Evolutionary conservation across 2,797 vertebrate genomes (phyloP).

Genomic region (Gallirallus australis): DNA sequence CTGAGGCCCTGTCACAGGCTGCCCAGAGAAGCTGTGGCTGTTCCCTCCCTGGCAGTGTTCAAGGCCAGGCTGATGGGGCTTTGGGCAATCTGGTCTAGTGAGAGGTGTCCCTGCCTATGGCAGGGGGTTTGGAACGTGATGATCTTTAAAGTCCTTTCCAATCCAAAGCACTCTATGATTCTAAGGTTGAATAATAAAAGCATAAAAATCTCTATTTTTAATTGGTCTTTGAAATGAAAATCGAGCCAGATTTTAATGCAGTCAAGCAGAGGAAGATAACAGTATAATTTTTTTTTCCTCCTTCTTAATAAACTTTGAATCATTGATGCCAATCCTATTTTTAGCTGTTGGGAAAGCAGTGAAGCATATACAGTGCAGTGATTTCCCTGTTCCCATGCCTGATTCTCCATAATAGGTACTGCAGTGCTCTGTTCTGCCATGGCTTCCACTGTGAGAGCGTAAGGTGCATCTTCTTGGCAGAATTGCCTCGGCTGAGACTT

Average conservation of each 20-base stretch:
- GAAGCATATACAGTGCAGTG: background rate
- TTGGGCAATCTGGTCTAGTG: too few species aligned
- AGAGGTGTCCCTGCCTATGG: too few species aligned
- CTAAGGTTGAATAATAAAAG: background rate
- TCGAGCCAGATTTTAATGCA: background rate
- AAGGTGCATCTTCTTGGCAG: slow-evolving; percentile 15
- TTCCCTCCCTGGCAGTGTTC: too few species aligned
- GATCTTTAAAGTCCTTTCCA: too few species aligned
- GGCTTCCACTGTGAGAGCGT: slow-evolving; percentile 24
- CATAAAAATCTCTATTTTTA: background rate
- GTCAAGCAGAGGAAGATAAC: background rate
- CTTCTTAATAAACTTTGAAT: background rate
- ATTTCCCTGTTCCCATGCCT: slow-evolving; percentile 26
- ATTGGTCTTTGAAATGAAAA: background rate
- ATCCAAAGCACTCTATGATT: too few species aligned
- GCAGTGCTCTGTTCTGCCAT: background rate
- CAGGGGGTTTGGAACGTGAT: too few species aligned
- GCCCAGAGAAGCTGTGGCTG: too few species aligned
- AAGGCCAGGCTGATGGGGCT: too few species aligned
- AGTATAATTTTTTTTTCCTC: background rate
- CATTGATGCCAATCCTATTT: slow-evolving; percentile 1
- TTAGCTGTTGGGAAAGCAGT: slow-evolving; percentile 1
- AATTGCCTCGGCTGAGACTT: slow-evolving; percentile 32
- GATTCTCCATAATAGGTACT: slow-evolving; percentile 45
- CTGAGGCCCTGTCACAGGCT: too few species aligned